Evolutionary conservation across 2,888 invertebrate species (phyloP).

Genomic region (Tyria jacobaeae): DNA sequence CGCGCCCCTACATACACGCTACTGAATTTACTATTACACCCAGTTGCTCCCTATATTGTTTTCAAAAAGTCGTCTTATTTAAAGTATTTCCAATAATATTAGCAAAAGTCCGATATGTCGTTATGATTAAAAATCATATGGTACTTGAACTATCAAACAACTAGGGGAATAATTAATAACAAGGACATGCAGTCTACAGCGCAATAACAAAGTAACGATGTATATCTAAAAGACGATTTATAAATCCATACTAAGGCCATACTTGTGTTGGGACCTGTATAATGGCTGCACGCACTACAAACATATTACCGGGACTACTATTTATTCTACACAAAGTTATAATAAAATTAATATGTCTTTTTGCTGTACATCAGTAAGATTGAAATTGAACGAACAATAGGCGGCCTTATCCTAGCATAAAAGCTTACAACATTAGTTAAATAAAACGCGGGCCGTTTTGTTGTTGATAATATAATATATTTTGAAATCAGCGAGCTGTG

Average conservation of each 20-base stretch:
- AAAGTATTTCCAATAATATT: slow-evolving; percentile 5
- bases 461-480: no score
- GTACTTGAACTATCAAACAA: not conserved
- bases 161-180: not conserved
- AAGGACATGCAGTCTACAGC: no score
- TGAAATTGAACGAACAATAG: no score
- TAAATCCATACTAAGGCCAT: no score
- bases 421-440: no score
- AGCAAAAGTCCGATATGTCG: not conserved
- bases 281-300: not conserved
- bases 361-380: no score
- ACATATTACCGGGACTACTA: no score
- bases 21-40: slow-evolving; percentile 27
- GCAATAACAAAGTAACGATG: not conserved
- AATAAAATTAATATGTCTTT: no score
- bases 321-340: no score
- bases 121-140: not conserved
- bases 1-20: slow-evolving; percentile 14
- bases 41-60: slow-evolving; percentile 40
- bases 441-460: no score
- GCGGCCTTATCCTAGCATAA: no score
- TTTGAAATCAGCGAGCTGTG: no score
- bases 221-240: slow-evolving; percentile 4
- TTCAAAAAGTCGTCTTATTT: slow-evolving; percentile 4
- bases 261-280: not conserved